Evolutionary conservation across 2,113 vertebrate species (phyloP).

Genomic region (Nibea coibor): DNA sequence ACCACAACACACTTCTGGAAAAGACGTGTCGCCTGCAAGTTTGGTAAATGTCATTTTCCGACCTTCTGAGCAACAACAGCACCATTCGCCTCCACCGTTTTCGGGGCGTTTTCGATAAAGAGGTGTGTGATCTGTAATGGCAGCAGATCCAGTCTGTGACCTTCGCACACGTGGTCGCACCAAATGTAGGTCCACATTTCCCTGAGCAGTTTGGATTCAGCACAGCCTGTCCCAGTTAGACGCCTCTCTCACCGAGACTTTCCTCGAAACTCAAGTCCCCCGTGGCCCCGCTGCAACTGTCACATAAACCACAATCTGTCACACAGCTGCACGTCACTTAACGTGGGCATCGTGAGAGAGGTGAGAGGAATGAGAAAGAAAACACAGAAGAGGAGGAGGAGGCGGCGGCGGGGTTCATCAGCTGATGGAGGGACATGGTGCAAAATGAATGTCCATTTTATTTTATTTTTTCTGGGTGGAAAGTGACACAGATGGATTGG

Average conservation of each 20-base stretch:
- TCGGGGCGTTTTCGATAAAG: not conserved
- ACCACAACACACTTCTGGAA: not conserved
- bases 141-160: not conserved
- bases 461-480: too few relatives aligned
- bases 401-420: not conserved
- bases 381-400: not conserved
- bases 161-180: slow-evolving; percentile 14
- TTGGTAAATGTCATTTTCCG: not conserved
- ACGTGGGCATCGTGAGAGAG: not conserved
- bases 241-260: slow-evolving; percentile 22
- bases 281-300: not conserved
- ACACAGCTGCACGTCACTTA: not conserved
- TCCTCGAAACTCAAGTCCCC: slow-evolving; percentile 38
- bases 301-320: slow-evolving; percentile 38
- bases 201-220: slow-evolving; percentile 39
- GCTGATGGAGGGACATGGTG: not conserved
- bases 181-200: slow-evolving; percentile 50
- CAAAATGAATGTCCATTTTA: too few relatives aligned
- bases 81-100: not conserved
- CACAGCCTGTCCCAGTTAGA: slow-evolving; percentile 67
- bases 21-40: not conserved
- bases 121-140: too few relatives aligned
- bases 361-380: not conserved
- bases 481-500: too few relatives aligned
- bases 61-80: not conserved